Conservation (phyloP, 1,140 invertebrate genomes). For the Drosophila jambulina region DNA sequence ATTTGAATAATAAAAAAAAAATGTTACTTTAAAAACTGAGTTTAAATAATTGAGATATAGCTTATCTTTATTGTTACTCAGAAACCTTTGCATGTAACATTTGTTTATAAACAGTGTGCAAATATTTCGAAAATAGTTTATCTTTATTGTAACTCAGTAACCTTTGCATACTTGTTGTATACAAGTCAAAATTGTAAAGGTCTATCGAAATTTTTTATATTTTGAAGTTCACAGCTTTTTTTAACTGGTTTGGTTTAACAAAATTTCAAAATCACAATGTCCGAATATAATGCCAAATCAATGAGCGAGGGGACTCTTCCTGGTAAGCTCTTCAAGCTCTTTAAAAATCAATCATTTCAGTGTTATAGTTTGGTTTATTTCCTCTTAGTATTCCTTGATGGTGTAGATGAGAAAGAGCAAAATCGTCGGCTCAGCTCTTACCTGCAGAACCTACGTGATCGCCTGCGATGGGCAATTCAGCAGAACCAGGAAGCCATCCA, state of each 20-base stretch:
- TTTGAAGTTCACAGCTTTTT: neutral
- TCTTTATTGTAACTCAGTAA: neutral
- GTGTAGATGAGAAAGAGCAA: conserved; percentile 2
- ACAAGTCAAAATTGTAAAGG: neutral
- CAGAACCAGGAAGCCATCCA: neutral
- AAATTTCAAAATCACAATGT: conserved; percentile 3
- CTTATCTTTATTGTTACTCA: too few species aligned
- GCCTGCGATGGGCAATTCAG: neutral
- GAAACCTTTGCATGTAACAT: neutral
- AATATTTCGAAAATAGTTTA: neutral
- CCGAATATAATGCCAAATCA: neutral
- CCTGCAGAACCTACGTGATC: neutral
- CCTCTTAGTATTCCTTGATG: neutral
- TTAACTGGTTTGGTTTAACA: conserved; percentile 1
- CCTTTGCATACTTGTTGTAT: neutral
- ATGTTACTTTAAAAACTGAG: too few species aligned
- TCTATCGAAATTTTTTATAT: neutral
- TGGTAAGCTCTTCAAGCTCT: conserved; percentile 1
- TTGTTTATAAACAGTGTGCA: neutral
- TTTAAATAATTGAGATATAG: too few species aligned
- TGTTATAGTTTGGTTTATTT: neutral
- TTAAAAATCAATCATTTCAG: neutral
- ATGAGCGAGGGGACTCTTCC: neutral
- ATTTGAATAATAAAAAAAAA: too few species aligned
- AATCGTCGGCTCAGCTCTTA: neutral